Percentiles rank a stretch among this genome's conserved stretches.
Evolutionary conservation across 2,113 vertebrate genomes (phyloP).

Genomic region (Salvator merianae): DNA sequence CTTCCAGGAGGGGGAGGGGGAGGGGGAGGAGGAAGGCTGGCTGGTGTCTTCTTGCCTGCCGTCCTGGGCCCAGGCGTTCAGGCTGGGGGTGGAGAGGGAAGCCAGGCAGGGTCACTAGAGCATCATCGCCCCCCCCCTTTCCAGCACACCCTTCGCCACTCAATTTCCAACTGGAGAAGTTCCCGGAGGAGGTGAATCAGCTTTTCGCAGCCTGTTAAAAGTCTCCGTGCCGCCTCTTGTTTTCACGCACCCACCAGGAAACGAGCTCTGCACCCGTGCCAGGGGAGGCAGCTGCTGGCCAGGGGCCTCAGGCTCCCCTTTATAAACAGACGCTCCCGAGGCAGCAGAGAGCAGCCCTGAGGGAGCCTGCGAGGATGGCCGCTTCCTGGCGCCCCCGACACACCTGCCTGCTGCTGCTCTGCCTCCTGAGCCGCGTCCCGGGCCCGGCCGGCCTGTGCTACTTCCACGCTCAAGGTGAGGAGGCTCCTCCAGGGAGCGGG

Average conservation of each 20-base stretch:
- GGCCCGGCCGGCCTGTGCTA: slow-evolving; percentile 86
- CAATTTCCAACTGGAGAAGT: slow-evolving; percentile 65
- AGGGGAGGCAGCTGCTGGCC: slow-evolving; percentile 78
- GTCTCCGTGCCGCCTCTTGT: slow-evolving; percentile 73
- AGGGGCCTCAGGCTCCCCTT: slow-evolving; percentile 76
- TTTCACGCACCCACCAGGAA: slow-evolving; percentile 81
- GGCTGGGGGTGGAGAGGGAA: too few relatives aligned
- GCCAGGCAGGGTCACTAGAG: background rate
- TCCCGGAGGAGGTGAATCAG: slow-evolving; percentile 80
- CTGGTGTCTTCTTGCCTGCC: too few relatives aligned
- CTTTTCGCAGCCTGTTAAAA: slow-evolving; percentile 83
- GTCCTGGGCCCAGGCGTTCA: too few relatives aligned
- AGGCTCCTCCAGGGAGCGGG: rapidly evolving
- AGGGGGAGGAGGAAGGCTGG: background rate
- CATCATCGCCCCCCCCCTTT: background rate
- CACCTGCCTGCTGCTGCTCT: slow-evolving; percentile 55
- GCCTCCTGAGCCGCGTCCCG: slow-evolving; percentile 65
- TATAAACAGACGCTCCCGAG: slow-evolving; percentile 71
- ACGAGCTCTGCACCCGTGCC: slow-evolving; percentile 76
- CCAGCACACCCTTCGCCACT: background rate
- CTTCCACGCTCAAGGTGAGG: slow-evolving; percentile 89
- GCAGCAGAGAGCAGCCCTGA: too few relatives aligned
- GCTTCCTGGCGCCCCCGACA: background rate
- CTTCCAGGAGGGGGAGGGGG: background rate
- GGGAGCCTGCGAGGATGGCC: slow-evolving; percentile 40